Evolutionary conservation across 2,113 vertebrate genomes (phyloP).

Genomic region (Lucifuga dentata): DNA sequence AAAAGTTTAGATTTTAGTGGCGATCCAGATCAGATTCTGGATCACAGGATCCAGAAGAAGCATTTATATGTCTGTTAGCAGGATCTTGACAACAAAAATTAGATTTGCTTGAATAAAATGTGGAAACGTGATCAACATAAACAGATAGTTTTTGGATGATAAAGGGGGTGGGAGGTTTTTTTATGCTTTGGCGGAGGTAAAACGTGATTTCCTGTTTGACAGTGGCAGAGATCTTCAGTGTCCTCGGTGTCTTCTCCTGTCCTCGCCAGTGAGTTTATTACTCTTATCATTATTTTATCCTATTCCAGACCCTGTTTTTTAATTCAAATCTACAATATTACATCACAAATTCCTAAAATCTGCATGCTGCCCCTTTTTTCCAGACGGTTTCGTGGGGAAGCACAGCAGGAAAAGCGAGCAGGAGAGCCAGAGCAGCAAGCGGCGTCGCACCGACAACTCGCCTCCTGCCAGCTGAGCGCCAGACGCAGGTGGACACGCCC

Average conservation of each 20-base stretch:
- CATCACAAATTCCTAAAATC: no score
- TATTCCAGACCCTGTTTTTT: no score
- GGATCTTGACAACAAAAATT: no score
- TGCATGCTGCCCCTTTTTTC: neutral
- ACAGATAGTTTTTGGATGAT: no score
- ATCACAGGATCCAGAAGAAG: no score
- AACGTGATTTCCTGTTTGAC: conserved; percentile 56
- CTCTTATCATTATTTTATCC: neutral
- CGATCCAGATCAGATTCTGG: no score
- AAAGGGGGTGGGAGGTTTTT: no score
- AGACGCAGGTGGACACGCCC: neutral
- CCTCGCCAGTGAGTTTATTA: conserved; percentile 87
- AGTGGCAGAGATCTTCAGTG: conserved; percentile 88
- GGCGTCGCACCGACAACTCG: conserved; percentile 38
- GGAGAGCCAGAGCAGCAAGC: conserved; percentile 68
- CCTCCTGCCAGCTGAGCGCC: conserved; percentile 11
- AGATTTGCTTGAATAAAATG: no score
- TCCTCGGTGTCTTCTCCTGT: conserved; percentile 48
- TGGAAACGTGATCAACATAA: no score
- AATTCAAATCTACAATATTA: no score
- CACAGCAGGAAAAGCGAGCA: conserved; percentile 51
- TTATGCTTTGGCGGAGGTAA: neutral
- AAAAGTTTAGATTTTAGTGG: no score
- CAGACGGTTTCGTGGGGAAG: conserved; percentile 77
- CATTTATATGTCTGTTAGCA: no score